Conservation (phyloP, 2,888 invertebrate genomes). For the Sialis lutaria region DNA sequence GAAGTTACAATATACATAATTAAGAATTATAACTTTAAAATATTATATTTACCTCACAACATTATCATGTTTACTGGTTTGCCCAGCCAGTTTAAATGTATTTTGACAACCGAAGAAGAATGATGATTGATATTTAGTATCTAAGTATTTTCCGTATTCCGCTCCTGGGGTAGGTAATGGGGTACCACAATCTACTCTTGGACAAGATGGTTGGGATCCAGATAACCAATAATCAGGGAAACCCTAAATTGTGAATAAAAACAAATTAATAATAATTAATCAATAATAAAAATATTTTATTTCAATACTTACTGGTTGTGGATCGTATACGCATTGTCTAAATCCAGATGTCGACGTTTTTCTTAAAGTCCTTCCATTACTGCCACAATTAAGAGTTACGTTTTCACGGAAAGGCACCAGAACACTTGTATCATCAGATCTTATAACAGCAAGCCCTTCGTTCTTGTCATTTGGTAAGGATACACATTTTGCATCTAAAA, state of each 20-base stretch:
- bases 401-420: constrained; percentile 80
- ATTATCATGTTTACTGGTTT: constrained; percentile 80
- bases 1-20: neutral
- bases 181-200: constrained; percentile 77
- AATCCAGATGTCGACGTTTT: constrained; percentile 70
- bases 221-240: constrained; percentile 84
- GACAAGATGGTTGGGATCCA: constrained; percentile 71
- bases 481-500: constrained; percentile 74
- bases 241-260: constrained; percentile 30
- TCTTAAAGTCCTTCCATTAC: constrained; percentile 57
- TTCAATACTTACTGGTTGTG: constrained; percentile 47
- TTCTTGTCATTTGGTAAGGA: constrained; percentile 77
- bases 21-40: neutral
- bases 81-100: constrained; percentile 85
- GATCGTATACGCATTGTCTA: constrained; percentile 91
- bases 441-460: constrained; percentile 63
- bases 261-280: neutral
- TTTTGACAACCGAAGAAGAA: constrained; percentile 94
- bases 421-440: constrained; percentile 67
- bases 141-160: constrained; percentile 74
- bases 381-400: constrained; percentile 68
- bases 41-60: constrained; percentile 41
- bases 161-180: constrained; percentile 87
- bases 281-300: neutral
- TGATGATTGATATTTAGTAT: constrained; percentile 81